A percentile compares a stretch with the other conserved stretches of the same genome.
Evolutionary conservation across 2,113 vertebrate genomes (phyloP).

Genomic region (Centropus bengalensis): DNA sequence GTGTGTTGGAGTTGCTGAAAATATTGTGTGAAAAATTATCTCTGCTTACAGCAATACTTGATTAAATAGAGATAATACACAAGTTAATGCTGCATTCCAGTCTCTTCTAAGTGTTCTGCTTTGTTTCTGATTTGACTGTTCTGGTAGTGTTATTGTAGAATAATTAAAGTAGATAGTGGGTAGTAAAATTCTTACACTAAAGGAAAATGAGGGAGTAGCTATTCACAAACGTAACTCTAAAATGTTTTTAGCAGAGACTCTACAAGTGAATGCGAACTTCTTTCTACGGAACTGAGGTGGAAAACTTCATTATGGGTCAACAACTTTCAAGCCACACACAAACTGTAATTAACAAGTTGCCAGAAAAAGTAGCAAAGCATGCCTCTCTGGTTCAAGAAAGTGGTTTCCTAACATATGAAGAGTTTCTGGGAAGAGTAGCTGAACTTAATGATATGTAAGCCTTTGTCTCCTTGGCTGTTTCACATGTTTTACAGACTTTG

Average conservation of each 20-base stretch:
- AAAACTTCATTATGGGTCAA: constrained; percentile 89
- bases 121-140: background rate
- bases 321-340: constrained; percentile 91
- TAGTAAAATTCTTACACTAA: background rate
- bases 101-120: background rate
- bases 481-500: background rate
- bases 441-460: constrained; percentile 98
- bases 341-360: constrained; percentile 87
- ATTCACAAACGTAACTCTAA: background rate
- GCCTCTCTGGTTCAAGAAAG: constrained; percentile 90
- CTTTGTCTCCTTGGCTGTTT: background rate
- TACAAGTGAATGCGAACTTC: constrained; percentile 77
- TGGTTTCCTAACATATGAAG: constrained; percentile 93
- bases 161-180: background rate
- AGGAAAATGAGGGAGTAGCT: background rate
- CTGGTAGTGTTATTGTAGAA: background rate
- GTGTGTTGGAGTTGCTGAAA: background rate
- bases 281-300: constrained; percentile 55
- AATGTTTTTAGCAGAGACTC: constrained; percentile 74
- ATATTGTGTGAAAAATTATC: background rate
- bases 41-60: background rate
- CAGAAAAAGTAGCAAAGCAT: constrained; percentile 95
- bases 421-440: constrained; percentile 95
- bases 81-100: background rate
- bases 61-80: background rate